These are phyloP conservation scores for Muscina levida DNA, from an alignment of 2,888 invertebrate species.

Conservation along the genomic window DNA sequence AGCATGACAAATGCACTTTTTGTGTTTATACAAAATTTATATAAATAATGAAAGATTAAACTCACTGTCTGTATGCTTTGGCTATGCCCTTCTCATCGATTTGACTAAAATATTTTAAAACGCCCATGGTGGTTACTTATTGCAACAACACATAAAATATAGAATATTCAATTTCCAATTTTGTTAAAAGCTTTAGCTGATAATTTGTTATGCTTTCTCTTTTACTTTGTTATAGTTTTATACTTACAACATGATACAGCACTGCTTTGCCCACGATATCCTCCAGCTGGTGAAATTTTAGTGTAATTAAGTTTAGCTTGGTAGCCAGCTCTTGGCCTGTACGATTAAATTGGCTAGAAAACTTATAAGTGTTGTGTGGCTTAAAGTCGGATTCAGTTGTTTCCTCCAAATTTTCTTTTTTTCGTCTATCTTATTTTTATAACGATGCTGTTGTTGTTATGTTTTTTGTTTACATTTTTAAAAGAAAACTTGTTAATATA, in stretches of 20 bases:
- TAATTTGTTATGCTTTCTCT: background rate
- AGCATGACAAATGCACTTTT: constrained; percentile 15
- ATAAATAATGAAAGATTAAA: constrained; percentile 12
- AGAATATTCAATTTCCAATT: background rate
- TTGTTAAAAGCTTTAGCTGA: no score
- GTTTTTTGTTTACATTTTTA: no score
- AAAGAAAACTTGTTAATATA: no score
- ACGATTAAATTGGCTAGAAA: constrained; percentile 76
- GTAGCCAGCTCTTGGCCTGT: constrained; percentile 73
- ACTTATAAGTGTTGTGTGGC: constrained; percentile 74
- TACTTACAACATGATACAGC: constrained; percentile 76
- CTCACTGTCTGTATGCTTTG: constrained; percentile 75
- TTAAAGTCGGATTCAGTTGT: constrained; percentile 77
- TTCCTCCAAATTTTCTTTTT: constrained; percentile 77
- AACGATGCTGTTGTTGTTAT: no score
- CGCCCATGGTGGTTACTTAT: constrained; percentile 77
- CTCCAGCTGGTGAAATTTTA: constrained; percentile 74
- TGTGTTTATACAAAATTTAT: background rate
- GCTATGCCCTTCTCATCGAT: constrained; percentile 76
- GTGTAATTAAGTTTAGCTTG: constrained; percentile 69
- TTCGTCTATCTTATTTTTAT: constrained; percentile 72
- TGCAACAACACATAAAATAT: background rate
- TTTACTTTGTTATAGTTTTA: background rate
- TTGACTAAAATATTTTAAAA: constrained; percentile 75
- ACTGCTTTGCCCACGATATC: constrained; percentile 76